phyloP scores from a whole-genome alignment of 2,797 vertebrate species.

The Myripristis jacobus region DNA sequence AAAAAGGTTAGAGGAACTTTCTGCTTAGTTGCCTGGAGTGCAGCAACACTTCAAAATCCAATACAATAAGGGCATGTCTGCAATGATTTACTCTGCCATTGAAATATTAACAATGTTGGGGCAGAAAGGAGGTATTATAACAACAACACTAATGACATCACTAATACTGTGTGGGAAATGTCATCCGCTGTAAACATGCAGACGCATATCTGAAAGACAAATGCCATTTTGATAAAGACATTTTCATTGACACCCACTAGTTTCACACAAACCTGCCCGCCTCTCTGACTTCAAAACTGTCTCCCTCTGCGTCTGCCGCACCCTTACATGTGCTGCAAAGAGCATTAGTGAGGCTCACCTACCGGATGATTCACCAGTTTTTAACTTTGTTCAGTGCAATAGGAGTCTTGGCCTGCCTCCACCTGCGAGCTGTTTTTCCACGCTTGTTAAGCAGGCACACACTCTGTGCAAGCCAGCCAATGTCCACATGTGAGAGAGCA shows the following conservation, averaged over 20 bases:
- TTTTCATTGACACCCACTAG: conserved; percentile 2
- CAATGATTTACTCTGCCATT: not conserved
- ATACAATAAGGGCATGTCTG: not conserved
- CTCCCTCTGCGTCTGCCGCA: conserved; percentile 5
- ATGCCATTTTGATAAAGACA: not conserved
- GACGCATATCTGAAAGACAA: not conserved
- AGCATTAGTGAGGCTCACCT: conserved; percentile 18
- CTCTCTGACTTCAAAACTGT: not conserved
- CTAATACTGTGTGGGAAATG: too few relatives aligned
- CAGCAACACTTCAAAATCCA: not conserved
- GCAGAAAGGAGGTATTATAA: too few relatives aligned
- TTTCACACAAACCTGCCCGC: not conserved
- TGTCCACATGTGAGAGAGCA: not conserved
- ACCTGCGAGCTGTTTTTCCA: conserved; percentile 45
- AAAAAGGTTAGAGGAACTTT: not conserved
- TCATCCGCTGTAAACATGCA: too few relatives aligned
- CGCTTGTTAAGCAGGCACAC: conserved; percentile 18
- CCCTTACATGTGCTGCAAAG: not conserved
- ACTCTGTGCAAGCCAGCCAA: not conserved
- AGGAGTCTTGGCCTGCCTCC: conserved; percentile 26
- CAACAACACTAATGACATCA: not conserved
- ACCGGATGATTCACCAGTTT: conserved; percentile 9
- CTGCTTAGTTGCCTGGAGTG: not conserved
- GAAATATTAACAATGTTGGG: too few relatives aligned
- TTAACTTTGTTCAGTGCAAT: conserved; percentile 30